phyloP scores from a whole-genome alignment of 1,140 invertebrate genomes.

The Spodoptera frugiperda region DNA sequence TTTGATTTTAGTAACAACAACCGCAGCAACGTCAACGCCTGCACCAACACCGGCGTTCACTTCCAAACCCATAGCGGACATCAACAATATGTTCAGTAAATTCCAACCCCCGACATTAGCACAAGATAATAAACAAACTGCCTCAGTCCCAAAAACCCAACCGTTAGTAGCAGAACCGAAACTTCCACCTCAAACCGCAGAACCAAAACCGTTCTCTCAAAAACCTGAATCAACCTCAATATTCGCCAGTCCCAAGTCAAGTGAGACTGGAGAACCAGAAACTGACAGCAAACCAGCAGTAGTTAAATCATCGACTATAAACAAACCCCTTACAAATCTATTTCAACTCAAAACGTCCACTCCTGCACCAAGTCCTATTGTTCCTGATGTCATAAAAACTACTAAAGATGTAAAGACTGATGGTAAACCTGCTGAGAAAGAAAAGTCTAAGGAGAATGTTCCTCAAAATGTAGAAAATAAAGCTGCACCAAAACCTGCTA shows the following conservation, averaged over 20 bases:
- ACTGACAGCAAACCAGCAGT: slow-evolving; percentile 52
- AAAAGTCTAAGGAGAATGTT: slow-evolving; percentile 66
- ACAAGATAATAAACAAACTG: slow-evolving; percentile 43
- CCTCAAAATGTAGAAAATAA: slow-evolving; percentile 52
- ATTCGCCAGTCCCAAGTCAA: slow-evolving; percentile 54
- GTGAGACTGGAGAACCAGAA: slow-evolving; percentile 72
- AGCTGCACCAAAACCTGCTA: slow-evolving; percentile 43
- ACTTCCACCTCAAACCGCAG: slow-evolving; percentile 35
- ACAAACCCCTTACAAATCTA: slow-evolving; percentile 63
- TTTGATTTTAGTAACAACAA: slow-evolving; percentile 38
- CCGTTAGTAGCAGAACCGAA: slow-evolving; percentile 18
- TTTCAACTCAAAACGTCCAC: slow-evolving; percentile 60
- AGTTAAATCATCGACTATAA: slow-evolving; percentile 53
- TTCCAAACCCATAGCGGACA: slow-evolving; percentile 58
- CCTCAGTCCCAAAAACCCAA: neutral
- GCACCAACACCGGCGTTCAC: slow-evolving; percentile 49
- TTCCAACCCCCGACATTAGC: slow-evolving; percentile 53
- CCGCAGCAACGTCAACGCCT: slow-evolving; percentile 24
- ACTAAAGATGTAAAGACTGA: slow-evolving; percentile 59
- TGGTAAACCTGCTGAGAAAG: slow-evolving; percentile 52
- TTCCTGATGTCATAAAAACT: slow-evolving; percentile 67
- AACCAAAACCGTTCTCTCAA: slow-evolving; percentile 37
- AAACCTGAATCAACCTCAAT: slow-evolving; percentile 43
- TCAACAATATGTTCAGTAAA: slow-evolving; percentile 60
- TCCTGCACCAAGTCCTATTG: slow-evolving; percentile 54